A percentile compares a stretch with the other conserved stretches of the same genome.
These are phyloP conservation scores for Trogon surrucura DNA, from an alignment of 2,113 vertebrate genomes.

Conservation along the genomic window DNA sequence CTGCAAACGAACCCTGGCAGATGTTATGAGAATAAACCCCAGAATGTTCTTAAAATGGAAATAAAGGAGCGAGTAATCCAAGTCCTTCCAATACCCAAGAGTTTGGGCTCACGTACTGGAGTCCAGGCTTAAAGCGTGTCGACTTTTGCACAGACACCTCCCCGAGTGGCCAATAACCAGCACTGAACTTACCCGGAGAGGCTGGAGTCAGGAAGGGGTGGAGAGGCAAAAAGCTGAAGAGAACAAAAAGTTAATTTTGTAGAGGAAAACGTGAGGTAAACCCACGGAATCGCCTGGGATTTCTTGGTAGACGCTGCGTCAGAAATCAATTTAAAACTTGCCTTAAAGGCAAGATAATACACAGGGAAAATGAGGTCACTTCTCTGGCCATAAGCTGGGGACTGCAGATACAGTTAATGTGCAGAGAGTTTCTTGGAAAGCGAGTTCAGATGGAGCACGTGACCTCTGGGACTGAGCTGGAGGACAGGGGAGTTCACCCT, in stretches of 20 bases:
- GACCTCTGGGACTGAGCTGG: not conserved
- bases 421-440: not conserved
- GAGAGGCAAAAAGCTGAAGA: not conserved
- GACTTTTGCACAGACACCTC: not conserved
- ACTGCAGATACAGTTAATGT: not conserved
- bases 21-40: not conserved
- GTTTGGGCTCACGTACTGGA: not conserved
- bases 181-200: not conserved
- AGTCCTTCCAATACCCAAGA: not conserved
- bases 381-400: not conserved
- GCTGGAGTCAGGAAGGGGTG: not conserved
- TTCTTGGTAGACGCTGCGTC: not conserved
- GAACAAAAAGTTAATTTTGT: not conserved
- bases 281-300: not conserved
- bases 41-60: not conserved
- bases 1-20: not conserved
- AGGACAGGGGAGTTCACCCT: not conserved
- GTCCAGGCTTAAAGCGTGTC: fast-evolving
- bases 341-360: not conserved
- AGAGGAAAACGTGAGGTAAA: not conserved
- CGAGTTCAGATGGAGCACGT: fast-evolving
- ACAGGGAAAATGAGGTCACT: not conserved
- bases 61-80: not conserved
- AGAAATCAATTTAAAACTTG: not conserved
- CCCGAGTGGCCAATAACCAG: not conserved